Percentiles rank a stretch among this genome's conserved stretches.
These are phyloP conservation scores for Podargus strigoides DNA, from an alignment of 2,797 vertebrate species.

Conservation along the genomic window DNA sequence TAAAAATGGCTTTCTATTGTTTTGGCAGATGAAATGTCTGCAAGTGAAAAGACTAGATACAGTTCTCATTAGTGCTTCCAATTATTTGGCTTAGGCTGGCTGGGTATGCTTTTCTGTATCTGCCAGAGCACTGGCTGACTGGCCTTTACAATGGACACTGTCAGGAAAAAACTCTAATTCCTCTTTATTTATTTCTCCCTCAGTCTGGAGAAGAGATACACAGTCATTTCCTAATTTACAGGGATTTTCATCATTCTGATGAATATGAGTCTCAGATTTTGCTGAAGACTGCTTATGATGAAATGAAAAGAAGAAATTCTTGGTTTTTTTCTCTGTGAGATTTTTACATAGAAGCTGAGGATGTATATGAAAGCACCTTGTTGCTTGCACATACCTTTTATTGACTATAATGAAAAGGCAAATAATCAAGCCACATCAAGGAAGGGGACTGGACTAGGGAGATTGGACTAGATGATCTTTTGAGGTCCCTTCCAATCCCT, in stretches of 20 bases:
- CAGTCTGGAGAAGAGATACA: neutral
- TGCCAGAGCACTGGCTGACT: neutral
- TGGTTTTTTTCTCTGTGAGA: neutral
- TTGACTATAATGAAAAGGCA: neutral
- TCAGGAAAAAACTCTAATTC: neutral
- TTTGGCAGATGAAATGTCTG: conserved; percentile 27
- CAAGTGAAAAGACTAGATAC: conserved; percentile 24
- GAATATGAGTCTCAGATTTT: neutral
- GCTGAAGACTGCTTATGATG: neutral
- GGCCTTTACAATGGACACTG: neutral
- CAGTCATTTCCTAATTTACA: conserved; percentile 1
- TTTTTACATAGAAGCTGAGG: neutral
- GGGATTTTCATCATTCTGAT: neutral
- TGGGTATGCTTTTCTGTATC: neutral
- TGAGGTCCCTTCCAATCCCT: no score
- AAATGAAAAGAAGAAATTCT: conserved; percentile 1
- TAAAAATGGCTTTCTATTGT: conserved; percentile 41
- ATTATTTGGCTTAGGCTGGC: conserved; percentile 22
- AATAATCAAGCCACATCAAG: neutral
- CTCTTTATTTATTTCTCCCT: neutral
- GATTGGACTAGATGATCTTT: no score
- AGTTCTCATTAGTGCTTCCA: conserved; percentile 24
- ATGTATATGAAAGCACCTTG: neutral
- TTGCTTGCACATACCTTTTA: neutral
- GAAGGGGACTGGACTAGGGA: no score